Percentiles rank a stretch among this genome's conserved stretches.
Conservation (phyloP, 1,140 invertebrate genomes). For the Bursaphelenchus mucronatus region DNA sequence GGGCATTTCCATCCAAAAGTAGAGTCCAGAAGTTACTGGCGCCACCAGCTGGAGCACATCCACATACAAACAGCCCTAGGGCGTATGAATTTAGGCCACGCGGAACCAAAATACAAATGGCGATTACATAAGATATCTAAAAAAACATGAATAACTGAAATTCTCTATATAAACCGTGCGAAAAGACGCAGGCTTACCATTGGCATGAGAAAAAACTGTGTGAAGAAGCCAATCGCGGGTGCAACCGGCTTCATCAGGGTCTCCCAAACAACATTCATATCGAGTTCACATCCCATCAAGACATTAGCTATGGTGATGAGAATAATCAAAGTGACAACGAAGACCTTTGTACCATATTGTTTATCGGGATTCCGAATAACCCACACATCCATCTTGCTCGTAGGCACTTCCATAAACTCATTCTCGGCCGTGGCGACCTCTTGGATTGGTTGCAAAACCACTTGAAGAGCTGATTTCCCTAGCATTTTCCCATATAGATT, state of each 20-base stretch:
- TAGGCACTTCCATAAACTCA: not conserved
- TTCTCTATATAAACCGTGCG: constrained; percentile 6
- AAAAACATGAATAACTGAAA: constrained; percentile 41
- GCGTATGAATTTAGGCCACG: constrained; percentile 49
- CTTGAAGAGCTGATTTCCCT: too few species aligned
- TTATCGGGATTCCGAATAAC: not conserved
- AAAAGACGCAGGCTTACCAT: constrained; percentile 67
- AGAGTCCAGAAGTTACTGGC: constrained; percentile 93
- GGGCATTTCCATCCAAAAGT: constrained; percentile 78
- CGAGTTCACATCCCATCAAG: constrained; percentile 35
- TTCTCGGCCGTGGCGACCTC: too few species aligned
- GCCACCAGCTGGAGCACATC: constrained; percentile 82
- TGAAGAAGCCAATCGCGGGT: constrained; percentile 74
- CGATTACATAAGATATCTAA: constrained; percentile 74
- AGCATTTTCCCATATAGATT: too few species aligned
- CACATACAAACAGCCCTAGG: constrained; percentile 81
- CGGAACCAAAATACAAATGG: constrained; percentile 67
- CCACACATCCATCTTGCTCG: not conserved
- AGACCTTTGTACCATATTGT: not conserved
- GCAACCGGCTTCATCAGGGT: constrained; percentile 75
- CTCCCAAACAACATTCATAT: constrained; percentile 68
- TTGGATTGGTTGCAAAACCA: too few species aligned
- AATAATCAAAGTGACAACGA: constrained; percentile 4
- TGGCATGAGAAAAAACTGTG: constrained; percentile 84
- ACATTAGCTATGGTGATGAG: constrained; percentile 19